Base-by-base conservation (phyloP, 1,140 invertebrate species). In the Lucilia cuprina region DNA sequence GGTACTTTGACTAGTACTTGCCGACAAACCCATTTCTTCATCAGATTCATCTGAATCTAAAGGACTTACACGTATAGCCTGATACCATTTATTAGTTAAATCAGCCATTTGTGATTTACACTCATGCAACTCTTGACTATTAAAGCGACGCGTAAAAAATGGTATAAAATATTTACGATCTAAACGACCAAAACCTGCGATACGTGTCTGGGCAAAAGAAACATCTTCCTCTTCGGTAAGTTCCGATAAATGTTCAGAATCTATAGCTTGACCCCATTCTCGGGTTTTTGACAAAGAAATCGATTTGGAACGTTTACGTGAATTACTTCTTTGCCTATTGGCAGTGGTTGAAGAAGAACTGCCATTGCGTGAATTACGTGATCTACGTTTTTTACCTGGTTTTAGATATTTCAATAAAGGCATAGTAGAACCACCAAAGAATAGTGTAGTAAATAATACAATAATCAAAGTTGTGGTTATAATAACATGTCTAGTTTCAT, bases 401-500 rank as follows among this genome's bases (percentile, higher is more conserved):
- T 94, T 92, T 74, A 96, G 92, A 91, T 96, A 96, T 90, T 97
- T 99, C 84, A 99, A 92, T 83, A 99, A 90, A 1, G 98, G 98
- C 97, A 99, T 98, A 1, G 98, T 99, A 0, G 97, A 96, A 5
- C 98, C 98, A 84, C 98, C 99, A 88, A 99, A 96, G 87, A 99
- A 94, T 21, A 99, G 91, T 0, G 98, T 97, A 0, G 98, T 99
- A 86, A 99, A 98, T 13, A 99, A 92, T 3, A 99, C 97, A 85
- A 99, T 98, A 84, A 99, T 98, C 0, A 99, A 93, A 0, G 98
- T 99, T 0, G 98, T 98, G 5, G 98, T 99, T 77, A 99, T 98
- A 80, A 99, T 96, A 8, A 99, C 97, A 88, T 98, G 96, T 5
- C 97, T 94, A 4, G 97, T 98, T 91, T 99, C 97, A 91, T 97